Evolutionary conservation across 2,797 vertebrate genomes (phyloP).

Genomic region (Mus caroli): DNA sequence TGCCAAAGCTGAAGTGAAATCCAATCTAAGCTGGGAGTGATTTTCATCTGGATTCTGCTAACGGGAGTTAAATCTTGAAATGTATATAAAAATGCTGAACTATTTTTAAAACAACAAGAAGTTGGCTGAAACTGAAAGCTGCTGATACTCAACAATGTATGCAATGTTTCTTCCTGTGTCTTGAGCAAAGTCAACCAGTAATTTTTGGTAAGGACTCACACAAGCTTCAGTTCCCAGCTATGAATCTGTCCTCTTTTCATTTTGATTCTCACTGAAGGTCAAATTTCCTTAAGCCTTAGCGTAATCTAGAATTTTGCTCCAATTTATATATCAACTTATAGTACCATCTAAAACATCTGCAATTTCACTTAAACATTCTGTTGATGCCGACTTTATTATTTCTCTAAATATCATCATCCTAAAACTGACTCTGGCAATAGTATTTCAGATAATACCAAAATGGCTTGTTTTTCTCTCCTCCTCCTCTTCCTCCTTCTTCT

Average conservation of each 20-base stretch:
- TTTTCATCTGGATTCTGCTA: slow-evolving; percentile 60
- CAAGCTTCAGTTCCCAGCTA: slow-evolving; percentile 41
- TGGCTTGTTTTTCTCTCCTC: background rate
- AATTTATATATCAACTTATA: background rate
- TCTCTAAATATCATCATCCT: background rate
- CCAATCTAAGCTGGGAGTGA: slow-evolving; percentile 60
- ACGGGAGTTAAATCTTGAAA: slow-evolving; percentile 61
- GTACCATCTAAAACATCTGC: background rate
- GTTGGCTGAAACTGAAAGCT: background rate
- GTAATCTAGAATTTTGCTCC: slow-evolving; percentile 23
- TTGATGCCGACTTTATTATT: background rate
- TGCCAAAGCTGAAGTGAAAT: slow-evolving; percentile 56
- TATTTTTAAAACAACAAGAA: slow-evolving; percentile 59
- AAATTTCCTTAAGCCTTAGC: slow-evolving; percentile 45
- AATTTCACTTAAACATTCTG: background rate
- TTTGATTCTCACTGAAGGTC: slow-evolving; percentile 13
- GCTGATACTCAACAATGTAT: background rate
- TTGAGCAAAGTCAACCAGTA: slow-evolving; percentile 19
- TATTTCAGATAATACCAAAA: slow-evolving; percentile 20
- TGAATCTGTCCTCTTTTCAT: slow-evolving; percentile 23
- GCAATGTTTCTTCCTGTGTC: background rate
- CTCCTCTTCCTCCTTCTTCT: too few species aligned
- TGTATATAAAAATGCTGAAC: slow-evolving; percentile 48
- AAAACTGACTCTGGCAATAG: background rate
- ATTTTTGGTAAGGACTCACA: slow-evolving; percentile 36